Conservation (phyloP, 2,797 vertebrate genomes). For the Melanogrammus aeglefinus region DNA sequence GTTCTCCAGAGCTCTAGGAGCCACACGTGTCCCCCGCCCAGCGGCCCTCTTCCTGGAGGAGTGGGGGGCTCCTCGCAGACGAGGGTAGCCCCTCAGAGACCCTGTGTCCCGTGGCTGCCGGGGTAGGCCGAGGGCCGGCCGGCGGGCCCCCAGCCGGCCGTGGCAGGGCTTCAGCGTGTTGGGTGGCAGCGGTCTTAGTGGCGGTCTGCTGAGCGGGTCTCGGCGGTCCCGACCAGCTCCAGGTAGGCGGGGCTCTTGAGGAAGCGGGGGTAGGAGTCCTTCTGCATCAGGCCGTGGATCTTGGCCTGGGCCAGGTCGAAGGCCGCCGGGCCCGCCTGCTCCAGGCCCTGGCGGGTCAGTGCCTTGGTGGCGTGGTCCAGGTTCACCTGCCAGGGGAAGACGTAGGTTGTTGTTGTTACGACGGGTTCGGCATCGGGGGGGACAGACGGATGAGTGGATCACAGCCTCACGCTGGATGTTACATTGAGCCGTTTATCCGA, state of each 20-base stretch:
- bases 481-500: neutral
- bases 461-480: neutral
- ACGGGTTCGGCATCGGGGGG: neutral
- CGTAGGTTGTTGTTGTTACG: slow-evolving; percentile 11
- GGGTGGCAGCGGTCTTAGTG: neutral
- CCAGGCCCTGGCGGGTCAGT: slow-evolving; percentile 71
- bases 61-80: neutral
- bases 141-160: neutral
- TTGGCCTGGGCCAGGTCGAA: slow-evolving; percentile 84
- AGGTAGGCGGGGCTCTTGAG: slow-evolving; percentile 77
- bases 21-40: neutral
- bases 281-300: slow-evolving; percentile 91
- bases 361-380: slow-evolving; percentile 88
- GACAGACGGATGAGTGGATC: too few relatives aligned
- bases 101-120: neutral
- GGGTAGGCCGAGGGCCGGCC: too few relatives aligned
- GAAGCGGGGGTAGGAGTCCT: slow-evolving; percentile 93
- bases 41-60: neutral
- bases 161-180: neutral
- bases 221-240: slow-evolving; percentile 61
- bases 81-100: neutral
- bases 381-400: slow-evolving; percentile 78
- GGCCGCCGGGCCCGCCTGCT: slow-evolving; percentile 64
- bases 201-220: slow-evolving; percentile 32
- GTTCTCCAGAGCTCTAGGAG: neutral